phyloP scores from a whole-genome alignment of 2,113 vertebrate genomes.

The Peromyscus maniculatus region DNA sequence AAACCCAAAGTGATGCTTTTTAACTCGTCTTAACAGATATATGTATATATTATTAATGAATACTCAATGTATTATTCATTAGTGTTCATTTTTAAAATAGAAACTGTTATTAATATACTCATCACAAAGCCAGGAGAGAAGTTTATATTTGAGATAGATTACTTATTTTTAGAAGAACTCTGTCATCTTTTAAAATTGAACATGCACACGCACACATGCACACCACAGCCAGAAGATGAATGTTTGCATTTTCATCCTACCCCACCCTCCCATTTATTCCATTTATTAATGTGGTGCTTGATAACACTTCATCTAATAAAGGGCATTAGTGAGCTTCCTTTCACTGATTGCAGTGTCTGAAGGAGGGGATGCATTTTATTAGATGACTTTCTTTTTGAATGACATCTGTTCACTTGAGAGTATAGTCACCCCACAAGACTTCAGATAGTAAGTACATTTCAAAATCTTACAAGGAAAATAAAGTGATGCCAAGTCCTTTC shows the following conservation, averaged over 20 bases:
- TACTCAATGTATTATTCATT: constrained; percentile 20
- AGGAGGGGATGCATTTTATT: constrained; percentile 27
- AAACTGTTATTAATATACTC: constrained; percentile 38
- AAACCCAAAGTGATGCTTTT: constrained; percentile 30
- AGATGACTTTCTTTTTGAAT: constrained; percentile 54
- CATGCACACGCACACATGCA: not conserved
- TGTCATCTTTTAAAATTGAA: constrained; percentile 19
- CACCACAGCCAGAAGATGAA: not conserved
- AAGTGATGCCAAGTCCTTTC: constrained; percentile 19
- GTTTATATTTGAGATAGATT: not conserved
- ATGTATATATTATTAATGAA: constrained; percentile 1
- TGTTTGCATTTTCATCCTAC: not conserved
- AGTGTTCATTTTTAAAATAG: constrained; percentile 27
- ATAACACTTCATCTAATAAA: constrained; percentile 17
- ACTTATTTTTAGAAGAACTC: constrained; percentile 26
- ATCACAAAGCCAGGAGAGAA: constrained; percentile 28
- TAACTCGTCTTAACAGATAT: constrained; percentile 23
- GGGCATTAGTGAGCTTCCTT: not conserved
- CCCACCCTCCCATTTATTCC: not conserved
- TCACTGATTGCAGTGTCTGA: not conserved
- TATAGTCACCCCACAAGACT: not conserved
- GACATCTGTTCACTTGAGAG: constrained; percentile 46
- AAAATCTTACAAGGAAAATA: constrained; percentile 22
- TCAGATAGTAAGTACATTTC: constrained; percentile 48
- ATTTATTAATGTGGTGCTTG: constrained; percentile 41